A percentile compares a stretch with the other conserved stretches of the same genome.
phyloP scores from a whole-genome alignment of 2,113 vertebrate genomes.

The Melospiza melodia region DNA sequence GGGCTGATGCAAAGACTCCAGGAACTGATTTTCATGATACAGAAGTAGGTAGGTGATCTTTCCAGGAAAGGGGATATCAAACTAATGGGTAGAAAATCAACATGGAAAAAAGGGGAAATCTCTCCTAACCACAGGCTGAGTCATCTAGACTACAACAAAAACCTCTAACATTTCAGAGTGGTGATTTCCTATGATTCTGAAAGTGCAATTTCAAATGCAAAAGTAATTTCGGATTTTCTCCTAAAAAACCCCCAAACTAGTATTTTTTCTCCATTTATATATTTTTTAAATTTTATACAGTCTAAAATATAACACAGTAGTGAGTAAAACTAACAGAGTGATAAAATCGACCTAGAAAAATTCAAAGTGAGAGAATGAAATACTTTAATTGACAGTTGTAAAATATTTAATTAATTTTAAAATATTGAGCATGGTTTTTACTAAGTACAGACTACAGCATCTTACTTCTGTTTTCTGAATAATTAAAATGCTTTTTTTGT shows the following conservation, averaged over 20 bases:
- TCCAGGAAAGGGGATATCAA: fast-evolving
- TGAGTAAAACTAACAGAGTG: neutral
- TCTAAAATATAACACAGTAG: neutral
- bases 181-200: neutral
- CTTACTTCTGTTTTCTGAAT: neutral
- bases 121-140: neutral
- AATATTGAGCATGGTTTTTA: neutral
- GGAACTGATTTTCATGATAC: neutral
- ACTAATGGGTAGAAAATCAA: neutral
- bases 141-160: neutral
- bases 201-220: neutral
- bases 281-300: neutral
- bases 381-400: neutral
- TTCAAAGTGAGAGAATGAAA: neutral
- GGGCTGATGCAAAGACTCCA: neutral
- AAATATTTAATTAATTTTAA: neutral
- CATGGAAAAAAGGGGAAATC: neutral
- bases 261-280: neutral
- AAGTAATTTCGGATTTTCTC: neutral
- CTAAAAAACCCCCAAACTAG: neutral
- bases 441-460: neutral
- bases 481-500: neutral
- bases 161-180: neutral
- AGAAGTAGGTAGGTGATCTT: neutral
- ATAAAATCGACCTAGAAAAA: neutral